Percentiles rank a stretch among this genome's conserved stretches.
Conservation (phyloP, 2,888 invertebrate genomes). For the Eledone cirrhosa region DNA sequence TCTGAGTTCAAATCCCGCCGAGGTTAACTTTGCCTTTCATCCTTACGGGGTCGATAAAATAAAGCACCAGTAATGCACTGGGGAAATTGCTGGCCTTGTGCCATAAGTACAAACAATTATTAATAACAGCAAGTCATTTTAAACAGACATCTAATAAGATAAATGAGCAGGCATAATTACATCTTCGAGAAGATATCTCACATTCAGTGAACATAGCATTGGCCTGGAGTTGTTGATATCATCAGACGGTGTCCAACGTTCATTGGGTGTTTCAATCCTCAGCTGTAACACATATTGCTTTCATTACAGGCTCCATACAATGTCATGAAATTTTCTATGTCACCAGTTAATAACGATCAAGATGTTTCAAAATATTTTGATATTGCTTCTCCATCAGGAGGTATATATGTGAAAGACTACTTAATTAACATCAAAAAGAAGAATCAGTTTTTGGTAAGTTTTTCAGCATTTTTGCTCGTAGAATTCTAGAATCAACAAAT, state of each 20-base stretch:
- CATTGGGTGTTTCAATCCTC: too few relatives aligned
- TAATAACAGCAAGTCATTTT: too few relatives aligned
- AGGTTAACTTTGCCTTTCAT: too few relatives aligned
- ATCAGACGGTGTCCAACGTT: too few relatives aligned
- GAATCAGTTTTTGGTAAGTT: conserved; percentile 41
- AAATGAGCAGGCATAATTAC: too few relatives aligned
- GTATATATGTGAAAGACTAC: conserved; percentile 47
- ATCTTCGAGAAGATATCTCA: too few relatives aligned
- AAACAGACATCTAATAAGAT: too few relatives aligned
- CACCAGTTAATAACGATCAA: conserved; percentile 41
- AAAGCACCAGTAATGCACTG: too few relatives aligned
- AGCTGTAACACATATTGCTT: not conserved
- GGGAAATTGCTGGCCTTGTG: too few relatives aligned
- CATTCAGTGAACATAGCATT: not conserved
- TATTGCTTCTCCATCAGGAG: conserved; percentile 46
- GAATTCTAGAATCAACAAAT: not conserved
- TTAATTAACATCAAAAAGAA: conserved; percentile 41
- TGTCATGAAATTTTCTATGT: conserved; percentile 43
- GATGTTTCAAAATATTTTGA: conserved; percentile 50
- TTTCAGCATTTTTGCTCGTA: not conserved
- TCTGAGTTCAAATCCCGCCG: too few relatives aligned
- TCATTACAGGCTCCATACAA: conserved; percentile 55
- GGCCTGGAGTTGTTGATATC: not conserved
- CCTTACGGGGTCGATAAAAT: too few relatives aligned
- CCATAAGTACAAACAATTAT: too few relatives aligned